Conservation (phyloP, 2,888 invertebrate species). For the Eupithecia insigniata region DNA sequence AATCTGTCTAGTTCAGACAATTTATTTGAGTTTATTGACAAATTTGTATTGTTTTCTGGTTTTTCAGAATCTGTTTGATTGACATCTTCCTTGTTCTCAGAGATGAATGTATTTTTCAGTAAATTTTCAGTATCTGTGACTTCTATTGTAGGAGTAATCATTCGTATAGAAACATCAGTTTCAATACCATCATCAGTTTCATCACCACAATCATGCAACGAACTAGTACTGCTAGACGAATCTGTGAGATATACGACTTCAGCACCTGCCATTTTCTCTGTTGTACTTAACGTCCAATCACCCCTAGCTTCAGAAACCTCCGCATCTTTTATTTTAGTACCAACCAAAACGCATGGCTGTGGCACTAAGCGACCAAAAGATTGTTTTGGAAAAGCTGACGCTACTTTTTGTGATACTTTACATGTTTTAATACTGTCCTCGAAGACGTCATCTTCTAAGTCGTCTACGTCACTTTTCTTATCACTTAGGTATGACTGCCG, state of each 20-base stretch:
- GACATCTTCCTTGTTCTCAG: conserved; percentile 33
- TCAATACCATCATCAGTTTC: conserved; percentile 75
- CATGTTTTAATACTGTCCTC: conserved; percentile 62
- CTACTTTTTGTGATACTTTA: conserved; percentile 51
- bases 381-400: conserved; percentile 59
- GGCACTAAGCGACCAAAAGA: conserved; percentile 68
- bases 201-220: conserved; percentile 82
- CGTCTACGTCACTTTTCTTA: conserved; percentile 76
- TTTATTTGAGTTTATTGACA: neutral
- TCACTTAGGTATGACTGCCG: conserved; percentile 81
- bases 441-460: conserved; percentile 81
- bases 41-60: neutral
- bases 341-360: conserved; percentile 84
- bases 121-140: conserved; percentile 76
- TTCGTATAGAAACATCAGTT: conserved; percentile 76
- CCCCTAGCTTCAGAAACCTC: conserved; percentile 85
- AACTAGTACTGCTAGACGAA: conserved; percentile 86
- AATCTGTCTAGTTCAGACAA: conserved; percentile 1
- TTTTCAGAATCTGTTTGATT: neutral
- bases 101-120: conserved; percentile 65
- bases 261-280: conserved; percentile 83
- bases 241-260: conserved; percentile 89
- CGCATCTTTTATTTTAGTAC: conserved; percentile 84
- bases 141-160: conserved; percentile 81
- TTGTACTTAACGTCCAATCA: conserved; percentile 79